Conservation (phyloP, 2,888 invertebrate genomes). For the Ophion ventricosus region DNA sequence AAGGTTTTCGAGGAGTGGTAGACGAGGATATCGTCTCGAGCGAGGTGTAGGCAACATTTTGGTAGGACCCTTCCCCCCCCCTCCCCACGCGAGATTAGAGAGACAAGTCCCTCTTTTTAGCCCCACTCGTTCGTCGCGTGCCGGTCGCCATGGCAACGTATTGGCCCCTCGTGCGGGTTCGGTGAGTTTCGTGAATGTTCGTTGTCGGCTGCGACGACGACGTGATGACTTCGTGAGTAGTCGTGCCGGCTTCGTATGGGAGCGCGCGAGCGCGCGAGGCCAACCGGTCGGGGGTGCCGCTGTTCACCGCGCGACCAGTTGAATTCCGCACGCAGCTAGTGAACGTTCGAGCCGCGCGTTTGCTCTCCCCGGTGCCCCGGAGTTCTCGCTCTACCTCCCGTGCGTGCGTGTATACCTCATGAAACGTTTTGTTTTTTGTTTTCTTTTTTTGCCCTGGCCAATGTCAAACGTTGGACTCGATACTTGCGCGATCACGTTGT, state of each 20-base stretch:
- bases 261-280: conserved; percentile 74
- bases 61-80: background rate
- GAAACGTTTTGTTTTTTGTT: conserved; percentile 17
- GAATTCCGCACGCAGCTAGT: conserved; percentile 75
- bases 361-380: conserved; percentile 25
- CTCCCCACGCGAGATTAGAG: conserved; percentile 55
- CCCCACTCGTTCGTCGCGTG: conserved; percentile 21
- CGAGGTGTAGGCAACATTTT: background rate
- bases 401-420: conserved; percentile 32
- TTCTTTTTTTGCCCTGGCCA: too few species aligned
- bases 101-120: conserved; percentile 69
- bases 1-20: too few species aligned
- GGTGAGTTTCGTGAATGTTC: conserved; percentile 57
- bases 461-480: background rate
- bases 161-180: conserved; percentile 67
- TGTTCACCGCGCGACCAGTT: conserved; percentile 77
- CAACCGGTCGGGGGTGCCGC: conserved; percentile 79
- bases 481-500: background rate
- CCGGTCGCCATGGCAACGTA: conserved; percentile 75
- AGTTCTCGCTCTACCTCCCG: conserved; percentile 58
- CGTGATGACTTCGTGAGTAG: conserved; percentile 48
- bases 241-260: conserved; percentile 71
- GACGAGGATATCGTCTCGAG: background rate
- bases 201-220: conserved; percentile 39
- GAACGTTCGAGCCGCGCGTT: conserved; percentile 69